Evolutionary conservation across 2,797 vertebrate genomes (phyloP).

Genomic region (Chelidonichthys spinosus): DNA sequence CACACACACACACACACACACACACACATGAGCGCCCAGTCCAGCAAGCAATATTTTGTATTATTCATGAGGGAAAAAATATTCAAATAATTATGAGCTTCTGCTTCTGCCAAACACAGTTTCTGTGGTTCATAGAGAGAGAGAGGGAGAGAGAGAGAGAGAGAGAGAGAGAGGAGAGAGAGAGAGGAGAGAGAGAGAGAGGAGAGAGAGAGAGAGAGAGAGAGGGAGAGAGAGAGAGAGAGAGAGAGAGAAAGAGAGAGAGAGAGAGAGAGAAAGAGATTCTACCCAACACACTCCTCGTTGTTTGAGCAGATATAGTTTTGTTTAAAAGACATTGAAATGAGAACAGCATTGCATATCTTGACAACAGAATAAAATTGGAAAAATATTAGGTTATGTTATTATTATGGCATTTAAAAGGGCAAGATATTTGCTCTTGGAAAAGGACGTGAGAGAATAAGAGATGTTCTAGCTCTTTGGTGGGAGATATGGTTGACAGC

Average conservation of each 20-base stretch:
- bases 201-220: conserved; percentile 5
- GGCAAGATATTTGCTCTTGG: not conserved
- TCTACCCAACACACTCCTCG: not conserved
- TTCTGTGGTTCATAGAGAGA: conserved; percentile 52
- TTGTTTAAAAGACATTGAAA: too few species aligned
- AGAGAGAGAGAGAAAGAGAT: not conserved
- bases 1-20: conserved; percentile 22
- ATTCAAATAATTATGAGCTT: conserved; percentile 81
- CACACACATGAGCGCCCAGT: conserved; percentile 26
- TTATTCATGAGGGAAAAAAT: conserved; percentile 81
- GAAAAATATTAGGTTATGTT: not conserved
- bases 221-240: conserved; percentile 4
- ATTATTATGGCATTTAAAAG: not conserved
- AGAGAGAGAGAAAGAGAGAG: conserved; percentile 1
- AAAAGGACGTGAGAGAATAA: not conserved
- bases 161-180: too few species aligned
- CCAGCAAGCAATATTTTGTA: conserved; percentile 68
- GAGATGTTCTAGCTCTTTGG: not conserved
- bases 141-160: not conserved
- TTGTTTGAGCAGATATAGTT: too few species aligned
- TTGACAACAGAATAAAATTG: not conserved
- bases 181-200: too few species aligned
- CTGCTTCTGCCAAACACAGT: conserved; percentile 65
- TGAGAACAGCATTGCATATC: too few species aligned
- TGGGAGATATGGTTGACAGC: conserved; percentile 17